A percentile compares a stretch with the other conserved stretches of the same genome.
Conservation (phyloP, 2,888 invertebrate genomes). For the Zaprionus lineosus region DNA sequence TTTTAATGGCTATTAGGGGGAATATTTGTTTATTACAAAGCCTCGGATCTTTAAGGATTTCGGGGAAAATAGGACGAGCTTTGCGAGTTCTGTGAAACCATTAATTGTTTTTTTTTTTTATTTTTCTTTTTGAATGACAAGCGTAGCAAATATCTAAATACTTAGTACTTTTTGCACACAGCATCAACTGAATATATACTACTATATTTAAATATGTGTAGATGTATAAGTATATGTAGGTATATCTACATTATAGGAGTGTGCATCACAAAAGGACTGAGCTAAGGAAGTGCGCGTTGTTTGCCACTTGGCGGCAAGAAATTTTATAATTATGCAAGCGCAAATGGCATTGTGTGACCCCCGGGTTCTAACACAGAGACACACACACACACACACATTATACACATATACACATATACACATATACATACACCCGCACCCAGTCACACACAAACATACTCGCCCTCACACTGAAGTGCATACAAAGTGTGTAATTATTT, state of each 20-base stretch:
- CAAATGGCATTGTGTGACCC: constrained; percentile 69
- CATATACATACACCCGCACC: constrained; percentile 4
- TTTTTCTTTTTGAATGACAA: too few species aligned
- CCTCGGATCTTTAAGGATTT: too few species aligned
- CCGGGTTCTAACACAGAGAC: constrained; percentile 22
- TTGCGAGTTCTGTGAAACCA: too few species aligned
- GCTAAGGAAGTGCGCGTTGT: constrained; percentile 67
- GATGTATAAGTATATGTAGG: neutral
- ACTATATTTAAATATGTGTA: neutral
- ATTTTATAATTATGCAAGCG: constrained; percentile 73
- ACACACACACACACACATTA: neutral
- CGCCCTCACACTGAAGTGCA: constrained; percentile 30
- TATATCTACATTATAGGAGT: constrained; percentile 2
- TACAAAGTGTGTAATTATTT: constrained; percentile 59
- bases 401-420: constrained; percentile 7
- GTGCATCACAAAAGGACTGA: constrained; percentile 43
- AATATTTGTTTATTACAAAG: too few species aligned
- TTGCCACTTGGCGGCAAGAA: constrained; percentile 71
- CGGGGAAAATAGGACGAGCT: too few species aligned
- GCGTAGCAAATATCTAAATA: too few species aligned
- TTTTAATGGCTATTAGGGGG: too few species aligned
- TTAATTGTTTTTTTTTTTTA: too few species aligned
- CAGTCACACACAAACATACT: neutral
- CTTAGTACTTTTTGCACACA: too few species aligned
- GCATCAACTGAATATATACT: too few species aligned